Evolutionary conservation across 2,113 vertebrate genomes (phyloP).

Genomic region (Xiphias gladius): DNA sequence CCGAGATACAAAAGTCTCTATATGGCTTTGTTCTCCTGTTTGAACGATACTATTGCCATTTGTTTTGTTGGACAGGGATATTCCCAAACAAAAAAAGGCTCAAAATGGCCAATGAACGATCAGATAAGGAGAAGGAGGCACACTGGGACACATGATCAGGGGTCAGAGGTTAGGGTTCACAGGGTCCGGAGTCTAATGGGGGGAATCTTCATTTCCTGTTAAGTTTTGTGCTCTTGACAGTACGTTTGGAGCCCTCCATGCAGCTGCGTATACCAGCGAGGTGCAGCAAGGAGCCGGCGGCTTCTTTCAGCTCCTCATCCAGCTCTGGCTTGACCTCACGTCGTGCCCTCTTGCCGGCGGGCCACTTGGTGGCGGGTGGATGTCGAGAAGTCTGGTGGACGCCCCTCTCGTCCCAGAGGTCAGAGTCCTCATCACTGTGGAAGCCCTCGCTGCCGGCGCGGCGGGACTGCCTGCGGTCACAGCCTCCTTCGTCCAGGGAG

Average conservation of each 20-base stretch:
- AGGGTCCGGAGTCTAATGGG: conserved; percentile 74
- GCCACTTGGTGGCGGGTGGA: conserved; percentile 81
- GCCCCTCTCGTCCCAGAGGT: conserved; percentile 87
- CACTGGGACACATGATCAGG: conserved; percentile 76
- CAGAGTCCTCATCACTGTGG: conserved; percentile 94
- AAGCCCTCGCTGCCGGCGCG: conserved; percentile 93
- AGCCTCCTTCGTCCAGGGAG: conserved; percentile 90
- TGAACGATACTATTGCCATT: conserved; percentile 91
- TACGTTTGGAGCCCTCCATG: conserved; percentile 91
- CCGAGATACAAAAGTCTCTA: conserved; percentile 86
- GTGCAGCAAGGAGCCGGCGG: conserved; percentile 97
- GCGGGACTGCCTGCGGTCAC: conserved; percentile 88
- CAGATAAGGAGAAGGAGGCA: conserved; percentile 83
- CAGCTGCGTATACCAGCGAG: conserved; percentile 95
- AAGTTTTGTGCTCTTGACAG: conserved; percentile 93
- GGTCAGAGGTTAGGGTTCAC: conserved; percentile 76
- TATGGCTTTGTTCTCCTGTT: conserved; percentile 99
- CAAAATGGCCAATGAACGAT: conserved; percentile 82
- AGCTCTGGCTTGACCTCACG: conserved; percentile 90
- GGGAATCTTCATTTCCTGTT: conserved; percentile 88
- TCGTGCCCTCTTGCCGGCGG: conserved; percentile 83
- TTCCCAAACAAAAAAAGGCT: conserved; percentile 84
- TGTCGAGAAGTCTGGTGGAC: conserved; percentile 78
- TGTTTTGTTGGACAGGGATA: conserved; percentile 80
- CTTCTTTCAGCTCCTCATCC: conserved; percentile 98